phyloP scores from a whole-genome alignment of 2,888 invertebrate genomes.

The Julus scandinavius region DNA sequence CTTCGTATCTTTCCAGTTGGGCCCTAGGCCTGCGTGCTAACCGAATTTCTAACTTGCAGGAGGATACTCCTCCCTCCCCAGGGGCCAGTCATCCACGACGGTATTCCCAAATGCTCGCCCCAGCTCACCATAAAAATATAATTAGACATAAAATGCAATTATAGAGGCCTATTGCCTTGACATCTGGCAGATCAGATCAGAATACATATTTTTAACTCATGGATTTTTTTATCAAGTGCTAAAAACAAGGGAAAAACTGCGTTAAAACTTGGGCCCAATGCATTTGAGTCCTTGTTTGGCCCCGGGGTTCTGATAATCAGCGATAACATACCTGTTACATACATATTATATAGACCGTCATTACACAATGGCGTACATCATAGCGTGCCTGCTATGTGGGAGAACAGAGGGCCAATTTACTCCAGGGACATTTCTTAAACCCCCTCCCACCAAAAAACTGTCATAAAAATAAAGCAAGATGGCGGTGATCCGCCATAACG shows the following conservation, averaged over 20 bases:
- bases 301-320: neutral
- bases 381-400: neutral
- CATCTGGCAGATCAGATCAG: neutral
- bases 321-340: neutral
- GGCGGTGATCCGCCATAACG: neutral
- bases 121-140: conserved; percentile 28
- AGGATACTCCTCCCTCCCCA: conserved; percentile 22
- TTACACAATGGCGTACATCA: conserved; percentile 18
- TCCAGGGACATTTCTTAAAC: no score
- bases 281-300: neutral
- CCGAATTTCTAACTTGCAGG: neutral
- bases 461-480: neutral
- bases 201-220: neutral
- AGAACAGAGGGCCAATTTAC: no score
- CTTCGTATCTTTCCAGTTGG: no score
- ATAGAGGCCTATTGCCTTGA: neutral
- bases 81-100: neutral
- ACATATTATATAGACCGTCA: neutral
- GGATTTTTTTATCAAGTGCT: neutral
- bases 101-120: conserved; percentile 11
- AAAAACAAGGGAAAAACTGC: neutral
- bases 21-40: conserved; percentile 24
- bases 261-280: neutral
- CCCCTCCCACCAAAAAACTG: neutral
- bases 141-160: conserved; percentile 20